Evolutionary conservation across 2,888 invertebrate genomes (phyloP).

Genomic region (Apomyelois bistriatella): DNA sequence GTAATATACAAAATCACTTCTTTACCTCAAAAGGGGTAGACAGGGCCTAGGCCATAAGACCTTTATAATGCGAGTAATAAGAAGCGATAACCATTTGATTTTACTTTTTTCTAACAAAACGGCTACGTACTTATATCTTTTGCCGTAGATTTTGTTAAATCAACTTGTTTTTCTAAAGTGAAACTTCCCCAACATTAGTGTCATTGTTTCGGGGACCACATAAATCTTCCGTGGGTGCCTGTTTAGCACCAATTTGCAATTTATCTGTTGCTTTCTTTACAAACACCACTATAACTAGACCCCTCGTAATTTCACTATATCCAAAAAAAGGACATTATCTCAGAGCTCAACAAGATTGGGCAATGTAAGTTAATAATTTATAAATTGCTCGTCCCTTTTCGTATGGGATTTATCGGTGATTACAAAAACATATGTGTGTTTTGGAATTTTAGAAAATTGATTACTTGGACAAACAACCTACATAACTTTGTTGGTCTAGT

Average conservation of each 20-base stretch:
- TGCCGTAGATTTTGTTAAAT: too few species aligned
- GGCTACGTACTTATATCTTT: too few species aligned
- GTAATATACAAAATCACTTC: too few species aligned
- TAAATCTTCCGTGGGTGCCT: constrained; percentile 11
- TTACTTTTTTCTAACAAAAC: too few species aligned
- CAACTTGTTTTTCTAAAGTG: background rate
- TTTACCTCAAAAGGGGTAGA: too few species aligned
- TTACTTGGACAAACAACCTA: background rate
- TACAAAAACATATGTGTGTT: constrained; percentile 9
- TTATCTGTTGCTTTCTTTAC: constrained; percentile 15
- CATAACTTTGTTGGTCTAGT: background rate
- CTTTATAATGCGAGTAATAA: too few species aligned
- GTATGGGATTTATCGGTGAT: constrained; percentile 4
- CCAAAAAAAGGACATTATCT: background rate
- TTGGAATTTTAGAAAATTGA: background rate
- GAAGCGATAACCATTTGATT: too few species aligned
- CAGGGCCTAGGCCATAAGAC: too few species aligned
- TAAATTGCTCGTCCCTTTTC: constrained; percentile 8
- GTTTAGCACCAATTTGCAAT: constrained; percentile 17
- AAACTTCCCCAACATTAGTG: constrained; percentile 11
- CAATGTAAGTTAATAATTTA: constrained; percentile 15
- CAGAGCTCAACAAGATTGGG: constrained; percentile 8
- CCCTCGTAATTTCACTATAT: background rate
- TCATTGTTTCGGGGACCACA: constrained; percentile 11
- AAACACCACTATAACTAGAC: constrained; percentile 2